Evolutionary conservation across 2,113 vertebrate species (phyloP), one percentile per base, ranked within the genome.

Genomic region (Nicator chloris): DNA sequence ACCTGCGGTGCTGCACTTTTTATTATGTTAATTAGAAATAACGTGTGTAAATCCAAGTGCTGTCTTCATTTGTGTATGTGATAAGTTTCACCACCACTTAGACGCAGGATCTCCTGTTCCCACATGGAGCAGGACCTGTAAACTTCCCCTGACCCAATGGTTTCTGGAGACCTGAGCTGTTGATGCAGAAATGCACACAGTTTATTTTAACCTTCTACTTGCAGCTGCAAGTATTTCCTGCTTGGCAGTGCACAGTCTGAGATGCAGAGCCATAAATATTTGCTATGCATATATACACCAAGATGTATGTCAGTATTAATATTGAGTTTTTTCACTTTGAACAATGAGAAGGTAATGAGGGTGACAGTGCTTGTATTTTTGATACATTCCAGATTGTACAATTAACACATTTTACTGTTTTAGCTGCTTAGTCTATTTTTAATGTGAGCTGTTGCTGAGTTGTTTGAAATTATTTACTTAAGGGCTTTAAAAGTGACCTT

Each of bases 401-500:
- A 83, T 93, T 92, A 93, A 59, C 59, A 40, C 30, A 31, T 88
- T 88, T 93, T 54, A 93, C 27, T 86, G 64, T 70, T 94, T 90
- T 70, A 92, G 39, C 44, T 86, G 66, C 33, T 81, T 75, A 33
- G 60, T 54, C 56, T 93, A 9, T 88, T 91, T 93, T 90, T 78
- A 88, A 91, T 56, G 37, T n/a, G 31, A 88, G 45, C 80, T 88
- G 72, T 88, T 90, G 24, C 51, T 30, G 86, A 94, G 39, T 64
- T 92, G 39, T 94, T 96, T 88, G 86, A 95, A 93, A 83, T 73
- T 2, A 83, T 86, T 93, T 90, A 81, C 60, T 95, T 88, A 75
- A 83, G 76, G 68, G 68, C 56, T 92, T 94, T 84, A 78, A 94
- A 91, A 78, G 47, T 31, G 83, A 86, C 76, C 59, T 88, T 90